phyloP scores from a whole-genome alignment of 2,797 vertebrate species.

The Mionectes olivaceus region DNA sequence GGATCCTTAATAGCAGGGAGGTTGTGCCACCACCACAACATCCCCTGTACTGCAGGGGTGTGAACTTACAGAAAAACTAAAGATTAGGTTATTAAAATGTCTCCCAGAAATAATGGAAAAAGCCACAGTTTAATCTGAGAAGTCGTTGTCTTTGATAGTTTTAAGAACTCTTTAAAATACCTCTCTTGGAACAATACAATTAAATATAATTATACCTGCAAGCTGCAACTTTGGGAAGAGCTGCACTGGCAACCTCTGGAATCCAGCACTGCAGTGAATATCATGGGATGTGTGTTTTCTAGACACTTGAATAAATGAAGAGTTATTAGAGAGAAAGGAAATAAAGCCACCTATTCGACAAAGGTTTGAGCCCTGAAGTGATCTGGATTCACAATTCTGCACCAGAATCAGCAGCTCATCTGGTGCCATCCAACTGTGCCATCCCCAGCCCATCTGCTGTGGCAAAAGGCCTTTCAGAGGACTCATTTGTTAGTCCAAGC shows the following conservation, averaged over 20 bases:
- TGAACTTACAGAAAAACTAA: not conserved
- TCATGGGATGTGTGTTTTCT: accelerated
- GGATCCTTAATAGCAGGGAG: not conserved
- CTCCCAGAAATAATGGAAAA: not conserved
- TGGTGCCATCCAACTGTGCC: not conserved
- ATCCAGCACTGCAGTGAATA: not conserved
- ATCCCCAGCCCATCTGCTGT: not conserved
- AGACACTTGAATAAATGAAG: not conserved
- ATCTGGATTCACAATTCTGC: too few species aligned
- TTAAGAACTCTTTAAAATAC: not conserved
- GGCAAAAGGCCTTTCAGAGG: not conserved
- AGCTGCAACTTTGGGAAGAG: not conserved
- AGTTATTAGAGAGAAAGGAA: not conserved
- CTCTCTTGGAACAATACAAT: not conserved
- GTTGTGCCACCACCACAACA: not conserved
- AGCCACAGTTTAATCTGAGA: not conserved
- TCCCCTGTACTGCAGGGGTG: not conserved
- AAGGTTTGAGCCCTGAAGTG: not conserved
- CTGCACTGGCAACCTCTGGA: not conserved
- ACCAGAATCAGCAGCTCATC: not conserved
- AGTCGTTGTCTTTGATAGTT: not conserved
- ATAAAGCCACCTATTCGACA: not conserved
- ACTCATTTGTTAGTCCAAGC: not conserved
- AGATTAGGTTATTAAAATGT: not conserved
- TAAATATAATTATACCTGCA: not conserved